Evolutionary conservation across 2,888 invertebrate genomes (phyloP), one percentile per base, ranked within the genome.

Genomic region (Thymelicus acteon): DNA sequence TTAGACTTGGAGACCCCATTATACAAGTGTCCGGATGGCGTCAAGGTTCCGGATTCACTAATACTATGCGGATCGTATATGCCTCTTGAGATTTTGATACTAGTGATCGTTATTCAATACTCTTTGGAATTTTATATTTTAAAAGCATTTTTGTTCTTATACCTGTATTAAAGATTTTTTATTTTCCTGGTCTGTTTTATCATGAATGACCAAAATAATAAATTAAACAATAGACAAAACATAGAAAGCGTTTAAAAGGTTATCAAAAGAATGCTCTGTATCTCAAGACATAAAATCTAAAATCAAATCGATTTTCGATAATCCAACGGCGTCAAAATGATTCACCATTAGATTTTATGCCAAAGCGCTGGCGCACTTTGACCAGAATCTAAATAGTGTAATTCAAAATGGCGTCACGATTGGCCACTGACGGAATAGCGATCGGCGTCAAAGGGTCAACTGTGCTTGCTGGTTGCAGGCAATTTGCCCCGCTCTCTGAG

Each of bases 1-100:
- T 97, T 47, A 91, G 95, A 75, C 91, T 94, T 12, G 96, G 96
- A 0, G 97, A 97, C 80, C 95, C 95, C 0, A 81, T 97, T 6
- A 94, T 97, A 31, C 87, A 96, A 19, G 94, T 97, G 13, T 96
- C 95, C n/a, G 96, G 97, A 0, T 96, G 96, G 94, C 94, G 94
- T 75, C 95, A 95, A 71, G 96, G 96, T 0, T 89, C 95, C 0
- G 96, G 96, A 0, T 95, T 95, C 79, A 96, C 96, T 0, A 97
- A 97, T 82, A 95, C 95, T 0, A 94, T 97, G 92, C 92, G 95
- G 75, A 90, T 97, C 4, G 85, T 95, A 13, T 95, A 95, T 77
- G 95, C 93, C 6, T 78, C 83, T 5, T 79, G 12, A 44, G 8
- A 44, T 44, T 10, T 44, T 44, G 85, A 7, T 88, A 91, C 57